phyloP scores from a whole-genome alignment of 2,888 invertebrate genomes.

The Fragum whitleyi region DNA sequence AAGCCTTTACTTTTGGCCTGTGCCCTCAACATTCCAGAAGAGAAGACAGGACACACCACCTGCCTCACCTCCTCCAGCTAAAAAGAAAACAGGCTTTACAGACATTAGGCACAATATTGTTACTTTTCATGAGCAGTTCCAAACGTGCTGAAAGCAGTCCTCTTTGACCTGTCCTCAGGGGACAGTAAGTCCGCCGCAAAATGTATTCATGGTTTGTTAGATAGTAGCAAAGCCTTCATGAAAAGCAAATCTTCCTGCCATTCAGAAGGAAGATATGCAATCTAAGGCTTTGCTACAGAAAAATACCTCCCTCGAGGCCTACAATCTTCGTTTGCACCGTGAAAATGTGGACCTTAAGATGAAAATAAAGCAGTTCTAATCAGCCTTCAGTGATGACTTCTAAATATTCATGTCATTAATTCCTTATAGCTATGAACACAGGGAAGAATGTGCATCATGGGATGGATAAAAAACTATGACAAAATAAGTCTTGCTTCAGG shows the following conservation, averaged over 20 bases:
- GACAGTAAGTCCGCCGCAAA: neutral
- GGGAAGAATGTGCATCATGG: no score
- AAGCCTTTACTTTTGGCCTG: neutral
- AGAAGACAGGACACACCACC: slow-evolving; percentile 1
- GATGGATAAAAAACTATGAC: no score
- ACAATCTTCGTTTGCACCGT: neutral
- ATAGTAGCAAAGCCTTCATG: neutral
- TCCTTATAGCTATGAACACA: no score
- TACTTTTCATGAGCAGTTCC: neutral
- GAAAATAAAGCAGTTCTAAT: neutral
- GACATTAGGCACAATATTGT: neutral
- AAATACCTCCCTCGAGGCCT: neutral
- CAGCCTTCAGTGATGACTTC: neutral
- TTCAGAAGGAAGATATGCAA: neutral
- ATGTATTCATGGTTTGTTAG: slow-evolving; percentile 1
- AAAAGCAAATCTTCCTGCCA: neutral
- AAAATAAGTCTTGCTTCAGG: no score
- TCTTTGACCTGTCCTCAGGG: slow-evolving; percentile 1
- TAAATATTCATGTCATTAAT: no score
- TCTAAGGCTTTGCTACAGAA: slow-evolving; percentile 2
- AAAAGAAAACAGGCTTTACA: neutral
- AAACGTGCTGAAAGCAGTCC: neutral
- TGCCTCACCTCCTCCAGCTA: neutral
- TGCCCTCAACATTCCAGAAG: neutral
- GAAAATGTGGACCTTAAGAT: neutral